These are phyloP conservation scores for Ectemnius cavifrons DNA, from an alignment of 2,888 invertebrate species.

Conservation along the genomic window DNA sequence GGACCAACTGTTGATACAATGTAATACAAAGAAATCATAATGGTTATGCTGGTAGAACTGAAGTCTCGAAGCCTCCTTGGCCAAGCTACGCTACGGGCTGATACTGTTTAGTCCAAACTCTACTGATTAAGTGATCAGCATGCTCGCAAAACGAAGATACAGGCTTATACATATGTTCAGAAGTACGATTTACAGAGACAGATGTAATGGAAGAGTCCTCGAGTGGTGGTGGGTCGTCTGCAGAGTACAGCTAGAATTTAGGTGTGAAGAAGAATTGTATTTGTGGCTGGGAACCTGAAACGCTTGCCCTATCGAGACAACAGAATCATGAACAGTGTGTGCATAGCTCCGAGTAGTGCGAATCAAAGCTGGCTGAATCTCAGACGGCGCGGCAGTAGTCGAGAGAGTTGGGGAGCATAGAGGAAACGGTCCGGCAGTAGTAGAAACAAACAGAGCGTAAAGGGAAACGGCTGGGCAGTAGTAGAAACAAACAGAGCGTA, in stretches of 20 bases:
- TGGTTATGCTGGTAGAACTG: conserved; percentile 30
- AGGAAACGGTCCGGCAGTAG: too few species aligned
- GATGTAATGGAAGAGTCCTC: conserved; percentile 76
- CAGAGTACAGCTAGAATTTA: conserved; percentile 59
- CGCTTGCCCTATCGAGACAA: conserved; percentile 49
- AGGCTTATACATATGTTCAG: conserved; percentile 56
- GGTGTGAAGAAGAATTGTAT: conserved; percentile 52
- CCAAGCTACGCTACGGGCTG: conserved; percentile 58
- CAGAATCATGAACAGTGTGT: conserved; percentile 24
- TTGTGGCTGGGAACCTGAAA: conserved; percentile 58
- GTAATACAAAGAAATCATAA: conserved; percentile 66
- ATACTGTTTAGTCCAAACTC: conserved; percentile 51
- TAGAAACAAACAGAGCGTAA: too few species aligned
- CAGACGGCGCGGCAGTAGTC: too few species aligned
- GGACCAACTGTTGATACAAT: conserved; percentile 78
- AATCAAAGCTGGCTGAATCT: too few species aligned
- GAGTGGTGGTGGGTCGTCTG: conserved; percentile 55
- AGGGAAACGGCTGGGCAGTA: too few species aligned
- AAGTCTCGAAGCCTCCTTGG: conserved; percentile 44
- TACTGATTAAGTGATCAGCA: conserved; percentile 63
- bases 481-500: too few species aligned
- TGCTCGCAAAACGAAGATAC: conserved; percentile 60
- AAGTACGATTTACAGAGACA: conserved; percentile 74
- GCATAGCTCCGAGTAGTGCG: too few species aligned
- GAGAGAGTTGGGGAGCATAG: too few species aligned